A percentile compares a stretch with the other conserved stretches of the same genome.
phyloP scores from a whole-genome alignment of 1,140 invertebrate genomes.

The Sinella curviseta region DNA sequence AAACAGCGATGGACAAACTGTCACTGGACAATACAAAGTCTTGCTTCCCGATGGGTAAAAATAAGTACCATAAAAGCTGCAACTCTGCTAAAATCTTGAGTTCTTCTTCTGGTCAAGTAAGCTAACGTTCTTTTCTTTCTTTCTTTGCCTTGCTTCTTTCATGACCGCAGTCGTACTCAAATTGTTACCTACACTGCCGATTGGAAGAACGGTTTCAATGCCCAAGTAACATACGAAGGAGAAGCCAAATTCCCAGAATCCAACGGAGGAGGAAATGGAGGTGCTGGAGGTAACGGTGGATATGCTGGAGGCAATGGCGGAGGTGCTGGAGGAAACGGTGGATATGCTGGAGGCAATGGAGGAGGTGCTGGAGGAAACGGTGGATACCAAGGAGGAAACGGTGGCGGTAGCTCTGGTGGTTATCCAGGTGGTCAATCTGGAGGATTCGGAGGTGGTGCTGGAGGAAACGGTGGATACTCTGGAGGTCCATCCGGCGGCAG shows the following conservation, averaged over 20 bases:
- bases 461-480: conserved; percentile 46
- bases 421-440: neutral
- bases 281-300: conserved; percentile 41
- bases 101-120: neutral
- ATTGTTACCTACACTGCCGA: conserved; percentile 51
- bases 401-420: neutral
- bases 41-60: conserved; percentile 66
- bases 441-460: conserved; percentile 55
- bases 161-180: conserved; percentile 61
- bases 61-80: neutral
- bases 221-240: conserved; percentile 54
- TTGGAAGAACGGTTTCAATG: conserved; percentile 53
- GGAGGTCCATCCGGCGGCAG: conserved; percentile 10
- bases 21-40: conserved; percentile 71
- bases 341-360: conserved; percentile 15
- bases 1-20: conserved; percentile 70
- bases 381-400: neutral
- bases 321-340: conserved; percentile 42
- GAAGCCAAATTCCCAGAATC: conserved; percentile 51
- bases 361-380: neutral
- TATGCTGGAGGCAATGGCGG: conserved; percentile 35
- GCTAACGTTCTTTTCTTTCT: neutral
- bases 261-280: conserved; percentile 38
- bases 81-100: neutral
- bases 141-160: neutral